A percentile compares a stretch with the other conserved stretches of the same genome.
phyloP scores from a whole-genome alignment of 37 sponge, comb jelly and placozoan species.

The Oopsacas minuta region DNA sequence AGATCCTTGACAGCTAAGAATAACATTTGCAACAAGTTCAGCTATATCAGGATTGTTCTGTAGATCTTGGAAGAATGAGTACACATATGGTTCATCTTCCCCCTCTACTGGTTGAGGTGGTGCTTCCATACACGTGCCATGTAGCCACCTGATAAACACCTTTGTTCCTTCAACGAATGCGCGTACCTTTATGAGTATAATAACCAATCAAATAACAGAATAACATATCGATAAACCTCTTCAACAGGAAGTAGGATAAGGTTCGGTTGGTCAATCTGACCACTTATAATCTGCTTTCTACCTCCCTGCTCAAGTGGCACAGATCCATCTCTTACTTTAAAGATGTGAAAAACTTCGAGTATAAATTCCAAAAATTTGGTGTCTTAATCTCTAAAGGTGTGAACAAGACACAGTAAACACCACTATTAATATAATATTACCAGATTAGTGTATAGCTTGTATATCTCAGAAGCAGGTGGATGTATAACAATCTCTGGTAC shows the following conservation, averaged over 20 bases:
- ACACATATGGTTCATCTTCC: slow-evolving; percentile 69
- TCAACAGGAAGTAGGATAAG: too few species aligned
- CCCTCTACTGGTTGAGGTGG: slow-evolving; percentile 64
- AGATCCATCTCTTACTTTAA: neutral
- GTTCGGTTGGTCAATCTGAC: too few species aligned
- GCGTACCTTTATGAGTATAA: neutral
- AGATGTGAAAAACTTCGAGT: neutral
- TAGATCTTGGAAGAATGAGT: slow-evolving; percentile 84
- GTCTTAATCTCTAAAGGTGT: too few species aligned
- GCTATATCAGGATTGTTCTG: slow-evolving; percentile 43
- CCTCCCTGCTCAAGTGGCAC: too few species aligned
- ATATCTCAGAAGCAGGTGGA: slow-evolving; percentile 82
- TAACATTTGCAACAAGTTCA: slow-evolving; percentile 39
- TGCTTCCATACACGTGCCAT: slow-evolving; percentile 80
- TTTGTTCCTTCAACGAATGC: slow-evolving; percentile 44
- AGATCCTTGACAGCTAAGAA: slow-evolving; percentile 40
- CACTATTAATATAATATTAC: too few species aligned
- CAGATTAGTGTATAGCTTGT: slow-evolving; percentile 33
- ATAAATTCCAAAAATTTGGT: too few species aligned
- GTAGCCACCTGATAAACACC: slow-evolving; percentile 79
- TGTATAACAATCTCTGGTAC: slow-evolving; percentile 79
- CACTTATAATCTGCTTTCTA: too few species aligned
- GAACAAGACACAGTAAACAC: too few species aligned
- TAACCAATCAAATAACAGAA: too few species aligned
- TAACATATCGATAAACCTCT: too few species aligned